Conservation (phyloP, 2,888 invertebrate species). For the Clitarchus hookeri region DNA sequence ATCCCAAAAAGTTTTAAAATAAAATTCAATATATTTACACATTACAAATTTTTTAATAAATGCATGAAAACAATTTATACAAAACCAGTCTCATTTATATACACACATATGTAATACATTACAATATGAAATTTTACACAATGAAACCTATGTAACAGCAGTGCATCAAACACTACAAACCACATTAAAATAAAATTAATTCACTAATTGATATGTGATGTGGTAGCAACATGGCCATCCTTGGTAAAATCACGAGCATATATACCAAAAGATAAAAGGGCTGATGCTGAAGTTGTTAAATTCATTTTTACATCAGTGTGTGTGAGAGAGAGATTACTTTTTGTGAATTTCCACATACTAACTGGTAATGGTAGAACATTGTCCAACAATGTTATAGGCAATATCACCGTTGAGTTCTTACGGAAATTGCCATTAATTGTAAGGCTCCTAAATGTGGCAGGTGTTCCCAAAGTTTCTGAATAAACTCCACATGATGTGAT, state of each 20-base stretch:
- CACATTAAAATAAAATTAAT: too few relatives aligned
- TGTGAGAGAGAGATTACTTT: neutral
- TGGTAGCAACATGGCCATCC: neutral
- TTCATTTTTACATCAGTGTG: neutral
- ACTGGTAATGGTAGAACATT: slow-evolving; percentile 17
- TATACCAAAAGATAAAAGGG: slow-evolving; percentile 27
- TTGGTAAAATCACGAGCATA: slow-evolving; percentile 21
- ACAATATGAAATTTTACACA: too few relatives aligned
- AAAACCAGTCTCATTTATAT: too few relatives aligned
- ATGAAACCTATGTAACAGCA: too few relatives aligned
- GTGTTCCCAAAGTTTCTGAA: neutral
- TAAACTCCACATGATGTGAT: slow-evolving; percentile 11
- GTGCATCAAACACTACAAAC: too few relatives aligned
- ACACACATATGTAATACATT: too few relatives aligned
- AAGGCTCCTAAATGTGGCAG: neutral
- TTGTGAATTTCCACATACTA: neutral
- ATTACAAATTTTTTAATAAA: too few relatives aligned
- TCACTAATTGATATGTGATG: too few relatives aligned
- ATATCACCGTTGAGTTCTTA: neutral
- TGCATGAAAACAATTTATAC: too few relatives aligned
- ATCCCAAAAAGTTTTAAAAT: too few relatives aligned
- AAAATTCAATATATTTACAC: too few relatives aligned
- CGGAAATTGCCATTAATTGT: slow-evolving; percentile 17
- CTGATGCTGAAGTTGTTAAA: neutral
- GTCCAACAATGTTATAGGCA: slow-evolving; percentile 10